Base-by-base conservation (phyloP, 2,113 vertebrate species). In the Pluvianellus socialis region DNA sequence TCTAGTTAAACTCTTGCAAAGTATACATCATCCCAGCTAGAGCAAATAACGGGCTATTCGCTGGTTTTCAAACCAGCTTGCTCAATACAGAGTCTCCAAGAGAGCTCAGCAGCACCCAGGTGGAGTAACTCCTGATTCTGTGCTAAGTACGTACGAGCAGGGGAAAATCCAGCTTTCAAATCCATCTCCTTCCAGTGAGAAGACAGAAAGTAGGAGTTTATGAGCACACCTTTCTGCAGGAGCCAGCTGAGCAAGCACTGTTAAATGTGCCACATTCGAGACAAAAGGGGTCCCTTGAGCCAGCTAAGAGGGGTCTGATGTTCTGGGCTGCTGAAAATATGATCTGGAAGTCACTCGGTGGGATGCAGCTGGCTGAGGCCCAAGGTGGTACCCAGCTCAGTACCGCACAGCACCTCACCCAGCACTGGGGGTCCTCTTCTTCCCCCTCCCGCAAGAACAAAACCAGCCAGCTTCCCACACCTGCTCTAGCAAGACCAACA, bases 251-350 rank as follows among this genome's bases (percentile, higher is more conserved):
- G 66, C 28, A 87, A 76, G 8, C 10, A 19, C 40, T 52, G 17
- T 30, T 56, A 11, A 4, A 6, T 0, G 0, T n/a, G 17, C 26
- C 32, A 55, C 12, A n/a, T 38, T 21, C 5, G 3, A 89, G 65
- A 63, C 33, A 23, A 56, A 77, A 84, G 20, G 17, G 10, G 15
- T 72, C 14, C 62, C 38, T 18, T 35, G 38, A 71, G 42, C 44
- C 3, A 82, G 42, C 56, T 63, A 47, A 68, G n/a, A 89, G 44
- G 12, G 28, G 32, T 72, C n/a, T 79, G 58, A 47, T 61, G 70
- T 32, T 77, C 59, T 35, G 44, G 28, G 26, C 26, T 93, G 35
- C 68, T 68, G 75, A 50, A 83, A 61, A 42, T 24, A 72, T 3
- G 12, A 61, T 40, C 32, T 62, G 35, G 21, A 58, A 42, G 59